Evolutionary conservation across 2,888 invertebrate species (phyloP).

Genomic region (Lithophane ornitopus): DNA sequence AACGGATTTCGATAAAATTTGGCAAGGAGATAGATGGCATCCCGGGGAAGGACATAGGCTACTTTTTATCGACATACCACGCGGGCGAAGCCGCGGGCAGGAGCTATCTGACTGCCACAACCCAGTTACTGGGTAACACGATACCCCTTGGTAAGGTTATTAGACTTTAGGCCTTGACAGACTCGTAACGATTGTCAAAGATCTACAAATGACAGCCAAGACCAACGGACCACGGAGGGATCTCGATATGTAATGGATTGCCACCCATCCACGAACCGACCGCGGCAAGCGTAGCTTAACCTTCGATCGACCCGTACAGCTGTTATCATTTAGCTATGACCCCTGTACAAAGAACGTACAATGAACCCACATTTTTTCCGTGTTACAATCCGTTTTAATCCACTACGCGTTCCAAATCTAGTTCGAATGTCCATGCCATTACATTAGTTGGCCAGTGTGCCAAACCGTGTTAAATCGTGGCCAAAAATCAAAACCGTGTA

Average conservation of each 20-base stretch:
- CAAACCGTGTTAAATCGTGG: slow-evolving; percentile 29
- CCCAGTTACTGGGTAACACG: not conserved
- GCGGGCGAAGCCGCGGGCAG: too few relatives aligned
- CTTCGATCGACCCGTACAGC: not conserved
- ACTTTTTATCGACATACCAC: too few relatives aligned
- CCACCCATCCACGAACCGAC: not conserved
- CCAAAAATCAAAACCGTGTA: slow-evolving; percentile 62
- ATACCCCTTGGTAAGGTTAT: not conserved
- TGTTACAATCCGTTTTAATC: not conserved
- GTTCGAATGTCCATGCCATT: not conserved
- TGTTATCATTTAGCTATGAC: not conserved
- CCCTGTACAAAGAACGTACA: not conserved
- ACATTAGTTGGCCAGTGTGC: slow-evolving; percentile 62
- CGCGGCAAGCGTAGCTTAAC: not conserved
- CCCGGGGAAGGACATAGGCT: too few relatives aligned
- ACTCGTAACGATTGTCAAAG: not conserved
- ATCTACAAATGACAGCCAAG: not conserved
- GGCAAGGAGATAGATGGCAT: too few relatives aligned
- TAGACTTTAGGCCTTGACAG: not conserved
- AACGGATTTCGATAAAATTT: too few relatives aligned
- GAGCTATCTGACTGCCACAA: too few relatives aligned
- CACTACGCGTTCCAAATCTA: slow-evolving; percentile 11
- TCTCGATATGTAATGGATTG: too few relatives aligned
- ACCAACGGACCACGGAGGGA: not conserved
- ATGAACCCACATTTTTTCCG: not conserved